phyloP scores from a whole-genome alignment of 2,113 vertebrate genomes.

The Sylvilagus bachmani region DNA sequence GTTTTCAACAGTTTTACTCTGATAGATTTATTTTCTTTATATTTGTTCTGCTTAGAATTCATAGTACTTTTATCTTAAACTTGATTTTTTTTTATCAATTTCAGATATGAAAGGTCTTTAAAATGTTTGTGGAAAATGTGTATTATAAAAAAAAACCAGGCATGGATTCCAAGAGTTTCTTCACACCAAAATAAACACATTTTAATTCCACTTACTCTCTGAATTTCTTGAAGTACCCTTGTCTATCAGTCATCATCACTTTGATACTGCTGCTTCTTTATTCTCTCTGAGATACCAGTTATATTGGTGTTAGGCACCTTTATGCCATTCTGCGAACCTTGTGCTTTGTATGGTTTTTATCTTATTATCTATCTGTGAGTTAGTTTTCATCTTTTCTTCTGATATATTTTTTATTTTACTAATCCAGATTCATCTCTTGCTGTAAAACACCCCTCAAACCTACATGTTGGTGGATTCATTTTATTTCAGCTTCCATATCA shows the following conservation, averaged over 20 bases:
- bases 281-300: background rate
- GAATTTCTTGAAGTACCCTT: too few relatives aligned
- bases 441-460: background rate
- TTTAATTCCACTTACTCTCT: too few relatives aligned
- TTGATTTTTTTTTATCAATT: background rate
- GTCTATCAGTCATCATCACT: background rate
- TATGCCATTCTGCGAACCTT: background rate
- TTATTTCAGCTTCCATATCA: background rate
- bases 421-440: background rate
- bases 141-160: too few relatives aligned
- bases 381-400: constrained; percentile 28
- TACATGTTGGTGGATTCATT: background rate
- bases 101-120: background rate
- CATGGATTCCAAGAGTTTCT: too few relatives aligned
- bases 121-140: too few relatives aligned
- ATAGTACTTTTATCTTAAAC: background rate
- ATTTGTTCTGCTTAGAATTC: background rate
- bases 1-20: constrained; percentile 9
- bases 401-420: background rate
- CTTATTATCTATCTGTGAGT: background rate
- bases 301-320: background rate
- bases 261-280: background rate
- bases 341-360: background rate
- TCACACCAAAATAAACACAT: too few relatives aligned
- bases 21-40: background rate